Percentiles rank a stretch among this genome's conserved stretches.
Evolutionary conservation across 2,888 invertebrate species (phyloP).

Genomic region (Cheilosia grossa): DNA sequence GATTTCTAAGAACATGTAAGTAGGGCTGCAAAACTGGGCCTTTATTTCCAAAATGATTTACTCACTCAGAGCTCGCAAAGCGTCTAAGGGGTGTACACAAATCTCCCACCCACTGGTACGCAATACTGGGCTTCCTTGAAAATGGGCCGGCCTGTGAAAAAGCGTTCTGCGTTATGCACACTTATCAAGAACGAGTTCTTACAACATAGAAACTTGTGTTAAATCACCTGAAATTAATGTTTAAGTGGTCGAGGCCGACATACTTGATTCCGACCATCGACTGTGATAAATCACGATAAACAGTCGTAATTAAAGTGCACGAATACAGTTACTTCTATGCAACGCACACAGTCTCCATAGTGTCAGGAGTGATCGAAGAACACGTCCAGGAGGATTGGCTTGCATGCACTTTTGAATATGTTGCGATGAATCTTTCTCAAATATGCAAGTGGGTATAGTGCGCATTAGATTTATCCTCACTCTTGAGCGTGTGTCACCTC

Average conservation of each 20-base stretch:
- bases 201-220: conserved; percentile 12
- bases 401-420: conserved; percentile 13
- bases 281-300: conserved; percentile 41
- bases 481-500: not conserved
- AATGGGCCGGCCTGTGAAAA: too few relatives aligned
- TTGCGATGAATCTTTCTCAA: conserved; percentile 1
- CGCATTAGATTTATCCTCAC: not conserved
- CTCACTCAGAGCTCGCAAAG: too few relatives aligned
- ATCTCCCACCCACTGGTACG: too few relatives aligned
- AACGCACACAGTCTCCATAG: not conserved
- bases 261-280: not conserved
- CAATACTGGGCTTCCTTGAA: too few relatives aligned
- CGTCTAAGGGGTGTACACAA: too few relatives aligned
- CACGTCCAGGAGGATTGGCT: not conserved
- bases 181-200: not conserved
- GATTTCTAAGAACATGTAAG: too few relatives aligned
- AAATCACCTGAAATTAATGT: conserved; percentile 21
- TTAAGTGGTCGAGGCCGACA: not conserved
- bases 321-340: not conserved
- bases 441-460: not conserved
- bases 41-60: too few relatives aligned
- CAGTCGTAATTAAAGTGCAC: conserved; percentile 17
- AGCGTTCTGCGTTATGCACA: not conserved
- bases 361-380: conserved; percentile 4
- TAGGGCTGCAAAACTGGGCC: too few relatives aligned